These are phyloP conservation scores for Cataglyphis hispanica DNA, from an alignment of 1,140 invertebrate species.

Conservation along the genomic window DNA sequence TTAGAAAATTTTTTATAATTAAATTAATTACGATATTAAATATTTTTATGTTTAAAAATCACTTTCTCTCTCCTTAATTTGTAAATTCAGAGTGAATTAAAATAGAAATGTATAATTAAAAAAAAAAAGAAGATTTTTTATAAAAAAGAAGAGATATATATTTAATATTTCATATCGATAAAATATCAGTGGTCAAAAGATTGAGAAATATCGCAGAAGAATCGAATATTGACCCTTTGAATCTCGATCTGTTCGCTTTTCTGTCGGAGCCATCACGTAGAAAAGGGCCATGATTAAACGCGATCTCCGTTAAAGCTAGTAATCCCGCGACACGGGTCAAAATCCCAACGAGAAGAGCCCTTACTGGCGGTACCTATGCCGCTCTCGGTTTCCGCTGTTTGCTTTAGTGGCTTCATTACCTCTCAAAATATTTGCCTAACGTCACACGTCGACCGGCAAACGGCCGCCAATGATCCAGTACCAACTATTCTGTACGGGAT, in stretches of 20 bases:
- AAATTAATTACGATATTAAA: constrained; percentile 11
- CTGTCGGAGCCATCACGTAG: constrained; percentile 51
- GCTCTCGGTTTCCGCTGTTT: constrained; percentile 76
- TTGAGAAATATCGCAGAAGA: background rate
- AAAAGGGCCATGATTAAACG: constrained; percentile 73
- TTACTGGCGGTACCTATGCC: constrained; percentile 68
- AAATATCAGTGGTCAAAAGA: background rate
- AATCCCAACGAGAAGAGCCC: constrained; percentile 70
- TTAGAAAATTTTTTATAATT: background rate
- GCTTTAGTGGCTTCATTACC: constrained; percentile 84
- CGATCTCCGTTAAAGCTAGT: constrained; percentile 74
- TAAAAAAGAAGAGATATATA: background rate
- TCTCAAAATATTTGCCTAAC: constrained; percentile 85
- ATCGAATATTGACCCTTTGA: constrained; percentile 33
- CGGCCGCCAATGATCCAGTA: constrained; percentile 76
- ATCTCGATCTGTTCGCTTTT: constrained; percentile 37
- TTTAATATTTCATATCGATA: background rate
- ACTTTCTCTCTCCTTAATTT: background rate
- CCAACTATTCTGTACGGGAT: constrained; percentile 57
- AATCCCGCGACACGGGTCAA: constrained; percentile 80
- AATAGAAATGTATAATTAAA: too few relatives aligned
- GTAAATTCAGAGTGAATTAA: background rate
- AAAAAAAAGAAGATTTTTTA: too few relatives aligned
- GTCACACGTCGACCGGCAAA: constrained; percentile 76
- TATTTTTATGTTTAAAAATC: background rate